Percentiles rank a stretch among this genome's conserved stretches.
Conservation (phyloP, 1,140 invertebrate genomes). For the Adoxophyes honmai region DNA sequence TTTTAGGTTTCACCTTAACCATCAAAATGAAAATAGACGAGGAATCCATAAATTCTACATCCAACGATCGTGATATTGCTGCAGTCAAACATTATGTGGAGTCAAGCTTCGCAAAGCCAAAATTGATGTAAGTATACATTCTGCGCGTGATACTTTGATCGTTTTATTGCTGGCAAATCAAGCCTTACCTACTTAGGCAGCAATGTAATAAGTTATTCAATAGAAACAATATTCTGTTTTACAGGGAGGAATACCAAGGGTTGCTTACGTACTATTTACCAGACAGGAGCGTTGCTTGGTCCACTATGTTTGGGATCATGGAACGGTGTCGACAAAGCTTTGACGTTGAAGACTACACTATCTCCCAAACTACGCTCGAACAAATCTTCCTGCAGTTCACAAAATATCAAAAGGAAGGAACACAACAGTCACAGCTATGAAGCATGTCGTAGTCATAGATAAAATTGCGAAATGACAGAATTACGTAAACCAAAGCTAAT, state of each 20-base stretch:
- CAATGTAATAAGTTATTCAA: no score
- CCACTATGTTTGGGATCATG: slow-evolving; percentile 86
- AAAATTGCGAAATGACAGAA: no score
- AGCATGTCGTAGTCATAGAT: background rate
- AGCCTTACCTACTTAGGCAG: no score
- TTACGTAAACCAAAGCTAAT: no score
- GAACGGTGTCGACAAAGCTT: slow-evolving; percentile 80
- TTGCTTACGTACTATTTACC: slow-evolving; percentile 86
- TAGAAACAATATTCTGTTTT: slow-evolving; percentile 18
- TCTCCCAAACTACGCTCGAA: slow-evolving; percentile 90
- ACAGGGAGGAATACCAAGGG: slow-evolving; percentile 85
- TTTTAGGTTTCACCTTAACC: slow-evolving; percentile 60
- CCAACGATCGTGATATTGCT: slow-evolving; percentile 18
- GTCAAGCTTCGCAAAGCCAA: slow-evolving; percentile 39
- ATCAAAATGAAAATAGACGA: slow-evolving; percentile 52
- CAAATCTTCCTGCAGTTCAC: slow-evolving; percentile 84
- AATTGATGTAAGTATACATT: slow-evolving; percentile 51
- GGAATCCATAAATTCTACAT: slow-evolving; percentile 18
- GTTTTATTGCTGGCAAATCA: no score
- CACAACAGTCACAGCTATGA: background rate
- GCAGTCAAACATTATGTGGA: slow-evolving; percentile 46
- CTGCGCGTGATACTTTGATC: no score
- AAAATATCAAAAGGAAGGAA: slow-evolving; percentile 48
- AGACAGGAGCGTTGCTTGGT: slow-evolving; percentile 80
- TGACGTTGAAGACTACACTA: slow-evolving; percentile 89